Conservation (phyloP, 2,888 invertebrate genomes). For the Ennomos erosarius region DNA sequence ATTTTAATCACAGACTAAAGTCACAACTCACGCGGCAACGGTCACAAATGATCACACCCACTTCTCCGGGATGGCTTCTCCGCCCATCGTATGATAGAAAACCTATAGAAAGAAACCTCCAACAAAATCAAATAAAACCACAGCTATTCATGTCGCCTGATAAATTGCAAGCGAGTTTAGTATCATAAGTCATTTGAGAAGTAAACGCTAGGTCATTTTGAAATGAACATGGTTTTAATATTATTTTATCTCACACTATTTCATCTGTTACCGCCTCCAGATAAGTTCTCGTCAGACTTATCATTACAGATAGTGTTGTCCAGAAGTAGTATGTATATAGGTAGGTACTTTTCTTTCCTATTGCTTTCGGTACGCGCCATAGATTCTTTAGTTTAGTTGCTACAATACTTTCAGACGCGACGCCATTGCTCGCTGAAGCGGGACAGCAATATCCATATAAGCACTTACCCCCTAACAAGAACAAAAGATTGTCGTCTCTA, state of each 20-base stretch:
- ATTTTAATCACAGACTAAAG: conserved; percentile 16
- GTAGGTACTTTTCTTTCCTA: neutral
- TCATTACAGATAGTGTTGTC: no score
- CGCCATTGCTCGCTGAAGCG: conserved; percentile 55
- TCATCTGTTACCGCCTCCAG: no score
- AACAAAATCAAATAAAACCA: conserved; percentile 39
- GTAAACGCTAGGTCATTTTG: no score
- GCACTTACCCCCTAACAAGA: conserved; percentile 69
- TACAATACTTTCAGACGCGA: conserved; percentile 35
- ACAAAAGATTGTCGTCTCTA: conserved; percentile 78
- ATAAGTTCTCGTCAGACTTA: no score
- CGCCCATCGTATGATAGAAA: conserved; percentile 48
- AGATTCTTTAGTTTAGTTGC: conserved; percentile 15
- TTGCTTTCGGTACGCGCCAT: conserved; percentile 6
- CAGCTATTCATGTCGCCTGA: conserved; percentile 45
- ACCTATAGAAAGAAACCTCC: conserved; percentile 32
- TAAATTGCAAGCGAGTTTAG: conserved; percentile 43
- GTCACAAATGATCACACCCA: conserved; percentile 69
- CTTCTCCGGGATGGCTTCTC: conserved; percentile 58
- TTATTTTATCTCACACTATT: no score
- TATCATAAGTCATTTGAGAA: neutral
- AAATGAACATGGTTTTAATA: no score
- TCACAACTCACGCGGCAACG: conserved; percentile 35
- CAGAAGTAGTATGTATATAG: no score
- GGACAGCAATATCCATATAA: conserved; percentile 52